A percentile compares a stretch with the other conserved stretches of the same genome.
Conservation (phyloP, 2,113 vertebrate genomes). For the Pontoporia blainvillei region DNA sequence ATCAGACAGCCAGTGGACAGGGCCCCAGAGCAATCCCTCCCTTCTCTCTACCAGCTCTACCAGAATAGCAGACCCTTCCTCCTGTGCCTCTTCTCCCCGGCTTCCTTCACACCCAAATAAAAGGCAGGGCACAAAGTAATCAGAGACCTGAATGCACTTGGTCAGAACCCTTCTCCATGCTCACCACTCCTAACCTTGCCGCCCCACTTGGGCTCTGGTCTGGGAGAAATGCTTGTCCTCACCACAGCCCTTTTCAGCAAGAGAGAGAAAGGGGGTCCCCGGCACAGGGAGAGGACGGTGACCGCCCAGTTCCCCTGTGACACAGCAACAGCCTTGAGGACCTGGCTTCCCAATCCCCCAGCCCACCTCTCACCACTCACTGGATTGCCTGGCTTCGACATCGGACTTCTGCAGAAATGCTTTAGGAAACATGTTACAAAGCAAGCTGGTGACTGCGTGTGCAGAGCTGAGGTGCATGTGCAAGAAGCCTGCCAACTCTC, state of each 20-base stretch:
- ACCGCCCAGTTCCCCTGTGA: not conserved
- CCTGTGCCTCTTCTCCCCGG: not conserved
- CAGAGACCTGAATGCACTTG: not conserved
- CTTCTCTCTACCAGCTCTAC: not conserved
- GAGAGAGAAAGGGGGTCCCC: not conserved
- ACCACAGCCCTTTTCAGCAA: not conserved
- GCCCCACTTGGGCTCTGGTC: not conserved
- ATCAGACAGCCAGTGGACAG: not conserved
- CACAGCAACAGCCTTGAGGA: not conserved
- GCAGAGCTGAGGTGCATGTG: not conserved
- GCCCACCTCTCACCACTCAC: not conserved
- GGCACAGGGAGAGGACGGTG: fast-evolving
- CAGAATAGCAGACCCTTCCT: not conserved
- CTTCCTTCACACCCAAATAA: not conserved
- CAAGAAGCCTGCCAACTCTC: not conserved
- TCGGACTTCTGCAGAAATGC: not conserved
- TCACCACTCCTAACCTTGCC: not conserved
- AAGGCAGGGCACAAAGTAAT: not conserved
- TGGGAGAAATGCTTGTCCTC: not conserved
- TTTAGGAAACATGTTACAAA: not conserved
- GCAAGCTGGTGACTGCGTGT: fast-evolving
- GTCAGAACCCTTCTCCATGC: not conserved
- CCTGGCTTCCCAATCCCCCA: not conserved
- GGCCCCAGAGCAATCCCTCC: not conserved
- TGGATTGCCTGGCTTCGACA: not conserved